phyloP scores from a whole-genome alignment of 2,888 invertebrate species.

The Melinaea menophilus region DNA sequence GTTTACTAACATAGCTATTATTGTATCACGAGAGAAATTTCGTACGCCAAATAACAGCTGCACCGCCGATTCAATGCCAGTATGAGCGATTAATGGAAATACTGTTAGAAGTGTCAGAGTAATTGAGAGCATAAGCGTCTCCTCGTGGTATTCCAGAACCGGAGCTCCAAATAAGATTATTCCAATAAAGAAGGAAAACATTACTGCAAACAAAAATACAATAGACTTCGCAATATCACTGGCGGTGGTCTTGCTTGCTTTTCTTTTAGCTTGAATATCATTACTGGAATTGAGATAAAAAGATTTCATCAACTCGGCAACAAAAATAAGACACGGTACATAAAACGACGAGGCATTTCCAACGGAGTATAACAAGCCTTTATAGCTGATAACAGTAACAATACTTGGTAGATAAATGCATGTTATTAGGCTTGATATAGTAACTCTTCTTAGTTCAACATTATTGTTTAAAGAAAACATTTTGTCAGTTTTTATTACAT shows the following conservation, averaged over 20 bases:
- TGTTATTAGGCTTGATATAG: conserved; percentile 76
- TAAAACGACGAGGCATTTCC: conserved; percentile 76
- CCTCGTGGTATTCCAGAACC: conserved; percentile 79
- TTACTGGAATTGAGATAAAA: conserved; percentile 58
- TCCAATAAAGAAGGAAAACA: conserved; percentile 75
- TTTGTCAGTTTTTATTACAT: conserved; percentile 13
- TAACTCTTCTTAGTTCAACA: conserved; percentile 61
- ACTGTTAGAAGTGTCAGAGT: conserved; percentile 80
- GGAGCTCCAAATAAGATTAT: conserved; percentile 85
- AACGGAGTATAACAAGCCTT: conserved; percentile 77
- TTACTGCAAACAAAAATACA: conserved; percentile 63
- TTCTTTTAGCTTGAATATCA: conserved; percentile 59
- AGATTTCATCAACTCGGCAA: conserved; percentile 78
- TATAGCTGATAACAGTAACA: conserved; percentile 75
- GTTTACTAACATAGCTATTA: conserved; percentile 76
- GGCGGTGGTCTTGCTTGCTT: conserved; percentile 58
- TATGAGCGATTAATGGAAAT: conserved; percentile 79
- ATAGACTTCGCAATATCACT: conserved; percentile 74
- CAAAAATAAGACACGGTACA: conserved; percentile 60
- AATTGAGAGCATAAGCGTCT: conserved; percentile 82
- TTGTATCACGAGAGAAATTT: conserved; percentile 68
- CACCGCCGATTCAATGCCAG: conserved; percentile 78
- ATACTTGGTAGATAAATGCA: conserved; percentile 80
- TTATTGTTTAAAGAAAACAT: conserved; percentile 67
- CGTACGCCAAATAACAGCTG: conserved; percentile 75